phyloP scores from a whole-genome alignment of 2,888 invertebrate genomes.

The Thereva unica region DNA sequence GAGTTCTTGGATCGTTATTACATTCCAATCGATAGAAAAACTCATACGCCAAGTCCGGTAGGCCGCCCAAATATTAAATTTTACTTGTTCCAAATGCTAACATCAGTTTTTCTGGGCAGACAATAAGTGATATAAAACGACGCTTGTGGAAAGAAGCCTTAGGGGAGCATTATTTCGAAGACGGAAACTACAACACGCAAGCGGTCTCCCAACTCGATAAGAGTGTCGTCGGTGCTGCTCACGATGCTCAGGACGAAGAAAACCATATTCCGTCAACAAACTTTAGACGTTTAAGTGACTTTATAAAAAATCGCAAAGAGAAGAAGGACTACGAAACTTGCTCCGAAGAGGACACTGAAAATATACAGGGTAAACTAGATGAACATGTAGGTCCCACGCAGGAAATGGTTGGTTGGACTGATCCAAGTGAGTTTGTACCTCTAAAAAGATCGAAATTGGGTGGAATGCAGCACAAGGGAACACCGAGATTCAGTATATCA shows the following conservation, averaged over 20 bases:
- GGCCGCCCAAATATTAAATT: neutral
- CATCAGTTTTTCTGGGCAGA: constrained; percentile 20
- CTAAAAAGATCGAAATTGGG: constrained; percentile 46
- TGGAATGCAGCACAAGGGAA: constrained; percentile 50
- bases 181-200: constrained; percentile 23
- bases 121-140: constrained; percentile 40
- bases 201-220: constrained; percentile 11
- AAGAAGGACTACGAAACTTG: constrained; percentile 40
- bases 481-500: constrained; percentile 55
- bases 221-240: constrained; percentile 3
- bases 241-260: neutral
- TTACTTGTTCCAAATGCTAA: no score
- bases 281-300: constrained; percentile 54
- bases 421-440: constrained; percentile 57
- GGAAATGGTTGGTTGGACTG: constrained; percentile 75
- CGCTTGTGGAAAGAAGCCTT: constrained; percentile 41
- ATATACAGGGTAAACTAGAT: constrained; percentile 8
- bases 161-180: constrained; percentile 41
- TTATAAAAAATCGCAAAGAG: constrained; percentile 51
- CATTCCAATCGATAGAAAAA: constrained; percentile 14
- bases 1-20: constrained; percentile 34
- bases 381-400: constrained; percentile 52
- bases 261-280: constrained; percentile 6
- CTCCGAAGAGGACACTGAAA: constrained; percentile 45
- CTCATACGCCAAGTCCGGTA: constrained; percentile 33